Percentiles rank a stretch among this genome's conserved stretches.
These are phyloP conservation scores for Venturia canescens DNA, from an alignment of 1,140 invertebrate genomes.

Conservation along the genomic window DNA sequence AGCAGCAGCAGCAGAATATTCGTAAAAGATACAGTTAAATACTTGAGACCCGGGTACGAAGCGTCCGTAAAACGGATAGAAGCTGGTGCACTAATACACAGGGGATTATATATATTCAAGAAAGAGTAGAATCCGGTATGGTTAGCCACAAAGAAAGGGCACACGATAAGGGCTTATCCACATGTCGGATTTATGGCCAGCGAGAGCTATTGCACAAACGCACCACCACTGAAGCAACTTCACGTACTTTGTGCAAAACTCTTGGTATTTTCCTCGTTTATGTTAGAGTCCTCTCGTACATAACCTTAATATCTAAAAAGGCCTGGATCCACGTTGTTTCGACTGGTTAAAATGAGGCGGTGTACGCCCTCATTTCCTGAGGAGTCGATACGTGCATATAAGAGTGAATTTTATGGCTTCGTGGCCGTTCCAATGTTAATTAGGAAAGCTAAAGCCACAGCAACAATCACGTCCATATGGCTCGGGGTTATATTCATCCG, in stretches of 20 bases:
- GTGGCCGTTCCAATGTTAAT: conserved; percentile 72
- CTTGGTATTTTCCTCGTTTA: conserved; percentile 2
- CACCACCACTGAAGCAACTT: conserved; percentile 50
- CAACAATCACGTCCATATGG: background rate
- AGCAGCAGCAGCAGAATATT: too few relatives aligned
- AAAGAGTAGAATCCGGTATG: conserved; percentile 24
- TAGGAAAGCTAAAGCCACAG: conserved; percentile 54
- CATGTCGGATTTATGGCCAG: conserved; percentile 73
- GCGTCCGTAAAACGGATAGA: background rate
- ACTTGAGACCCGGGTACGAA: background rate
- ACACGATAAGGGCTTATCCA: conserved; percentile 73
- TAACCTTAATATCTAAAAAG: background rate
- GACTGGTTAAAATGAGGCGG: background rate
- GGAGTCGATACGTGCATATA: conserved; percentile 34
- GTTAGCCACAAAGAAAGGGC: conserved; percentile 58
- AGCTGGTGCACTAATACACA: background rate
- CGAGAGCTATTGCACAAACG: conserved; percentile 68
- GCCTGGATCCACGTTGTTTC: background rate
- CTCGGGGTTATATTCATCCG: conserved; percentile 63
- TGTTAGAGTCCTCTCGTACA: background rate
- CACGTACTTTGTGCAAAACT: background rate
- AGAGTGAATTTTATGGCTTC: conserved; percentile 57
- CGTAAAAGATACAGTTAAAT: too few relatives aligned
- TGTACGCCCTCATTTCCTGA: background rate
- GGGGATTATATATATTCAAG: background rate